These are phyloP conservation scores for Petrosia ficiformis DNA, from an alignment of 37 sponge, comb jelly and placozoan species.

Conservation along the genomic window DNA sequence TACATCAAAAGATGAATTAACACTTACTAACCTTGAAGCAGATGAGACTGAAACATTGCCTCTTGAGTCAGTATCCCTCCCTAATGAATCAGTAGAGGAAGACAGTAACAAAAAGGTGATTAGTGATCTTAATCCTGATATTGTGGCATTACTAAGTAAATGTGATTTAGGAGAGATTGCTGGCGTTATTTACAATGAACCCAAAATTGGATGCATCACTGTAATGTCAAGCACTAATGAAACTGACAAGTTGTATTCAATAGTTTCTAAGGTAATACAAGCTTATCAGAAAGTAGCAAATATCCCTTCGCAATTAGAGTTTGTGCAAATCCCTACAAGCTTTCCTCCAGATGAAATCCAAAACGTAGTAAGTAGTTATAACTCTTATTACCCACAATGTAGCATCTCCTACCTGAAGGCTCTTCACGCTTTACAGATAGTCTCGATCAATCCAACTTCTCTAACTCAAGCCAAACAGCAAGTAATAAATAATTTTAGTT, in stretches of 20 bases:
- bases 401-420: neutral
- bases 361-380: neutral
- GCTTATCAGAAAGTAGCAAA: neutral
- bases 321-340: neutral
- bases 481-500: neutral
- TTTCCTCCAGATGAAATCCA: neutral
- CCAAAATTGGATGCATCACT: neutral
- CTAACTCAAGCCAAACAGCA: neutral
- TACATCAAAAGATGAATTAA: neutral
- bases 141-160: neutral
- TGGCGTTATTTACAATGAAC: neutral
- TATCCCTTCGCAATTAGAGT: neutral
- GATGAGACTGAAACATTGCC: neutral
- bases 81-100: neutral
- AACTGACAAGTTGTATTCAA: neutral
- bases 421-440: neutral
- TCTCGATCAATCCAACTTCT: neutral
- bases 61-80: neutral
- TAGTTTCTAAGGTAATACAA: neutral
- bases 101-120: neutral
- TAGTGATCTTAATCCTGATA: neutral
- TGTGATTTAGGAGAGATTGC: neutral
- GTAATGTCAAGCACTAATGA: neutral
- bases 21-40: neutral
- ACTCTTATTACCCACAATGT: neutral